phyloP scores from a whole-genome alignment of 2,888 invertebrate species.

The Drosophila tripunctata region DNA sequence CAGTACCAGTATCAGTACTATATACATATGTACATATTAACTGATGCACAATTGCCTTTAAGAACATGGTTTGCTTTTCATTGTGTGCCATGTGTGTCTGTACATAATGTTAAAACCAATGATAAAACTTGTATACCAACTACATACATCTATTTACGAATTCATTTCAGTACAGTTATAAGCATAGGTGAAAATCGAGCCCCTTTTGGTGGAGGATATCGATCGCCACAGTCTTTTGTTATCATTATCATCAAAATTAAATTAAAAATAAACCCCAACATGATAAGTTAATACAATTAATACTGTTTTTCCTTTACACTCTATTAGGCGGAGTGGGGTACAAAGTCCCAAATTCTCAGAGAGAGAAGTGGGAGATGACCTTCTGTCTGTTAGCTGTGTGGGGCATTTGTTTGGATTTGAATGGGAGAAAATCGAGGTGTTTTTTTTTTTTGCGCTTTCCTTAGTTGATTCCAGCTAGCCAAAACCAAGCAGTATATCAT shows the following conservation, averaged over 20 bases:
- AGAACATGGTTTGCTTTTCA: conserved; percentile 16
- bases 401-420: too few species aligned
- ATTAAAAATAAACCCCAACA: conserved; percentile 48
- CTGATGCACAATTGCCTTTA: conserved; percentile 41
- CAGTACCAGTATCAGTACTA: conserved; percentile 1
- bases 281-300: conserved; percentile 18
- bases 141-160: conserved; percentile 52
- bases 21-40: conserved; percentile 23
- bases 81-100: conserved; percentile 4
- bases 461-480: too few species aligned
- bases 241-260: conserved; percentile 30
- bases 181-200: too few species aligned
- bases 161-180: conserved; percentile 35
- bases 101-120: conserved; percentile 20
- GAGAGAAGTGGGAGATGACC: too few species aligned
- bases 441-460: too few species aligned
- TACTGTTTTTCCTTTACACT: background rate
- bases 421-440: too few species aligned
- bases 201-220: too few species aligned
- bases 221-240: conserved; percentile 48
- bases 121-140: conserved; percentile 45
- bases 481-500: too few species aligned
- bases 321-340: too few species aligned
- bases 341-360: too few species aligned
- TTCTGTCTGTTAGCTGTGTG: too few species aligned